Conservation (phyloP, 1,140 invertebrate genomes). For the Ridgeia piscesae region DNA sequence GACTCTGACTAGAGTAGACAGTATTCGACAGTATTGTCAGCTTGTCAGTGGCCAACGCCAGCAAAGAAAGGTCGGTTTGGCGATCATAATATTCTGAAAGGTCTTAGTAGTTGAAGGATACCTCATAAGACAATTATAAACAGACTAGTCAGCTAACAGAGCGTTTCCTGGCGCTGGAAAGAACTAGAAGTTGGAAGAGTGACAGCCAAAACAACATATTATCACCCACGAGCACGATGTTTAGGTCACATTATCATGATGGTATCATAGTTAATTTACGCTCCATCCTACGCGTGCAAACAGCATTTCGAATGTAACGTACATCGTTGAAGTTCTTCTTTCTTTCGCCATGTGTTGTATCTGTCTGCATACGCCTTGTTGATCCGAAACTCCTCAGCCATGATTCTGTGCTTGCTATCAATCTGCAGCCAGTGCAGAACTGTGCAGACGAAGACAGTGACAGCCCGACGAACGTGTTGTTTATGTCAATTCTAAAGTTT, state of each 20-base stretch:
- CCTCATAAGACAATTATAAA: no score
- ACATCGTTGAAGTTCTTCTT: conserved; percentile 85
- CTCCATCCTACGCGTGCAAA: not conserved
- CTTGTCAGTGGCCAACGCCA: no score
- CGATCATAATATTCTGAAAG: no score
- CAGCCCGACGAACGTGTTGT: not conserved
- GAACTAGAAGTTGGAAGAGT: no score
- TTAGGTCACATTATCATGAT: not conserved
- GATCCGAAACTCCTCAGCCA: conserved; percentile 60
- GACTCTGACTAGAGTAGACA: no score
- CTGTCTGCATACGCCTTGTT: conserved; percentile 80
- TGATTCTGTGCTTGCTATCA: not conserved
- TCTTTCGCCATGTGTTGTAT: conserved; percentile 78
- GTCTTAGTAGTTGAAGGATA: no score
- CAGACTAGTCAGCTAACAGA: no score
- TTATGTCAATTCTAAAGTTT: not conserved
- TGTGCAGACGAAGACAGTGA: not conserved
- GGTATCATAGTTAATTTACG: not conserved
- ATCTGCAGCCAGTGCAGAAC: conserved; percentile 1
- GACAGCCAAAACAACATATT: not conserved
- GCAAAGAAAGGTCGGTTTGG: no score
- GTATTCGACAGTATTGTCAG: no score
- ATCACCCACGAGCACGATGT: conserved; percentile 5
- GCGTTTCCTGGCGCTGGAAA: no score
- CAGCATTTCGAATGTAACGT: conserved; percentile 45